These are phyloP conservation scores for Agonopterix subpropinquella DNA, from an alignment of 2,888 invertebrate species.

Conservation along the genomic window DNA sequence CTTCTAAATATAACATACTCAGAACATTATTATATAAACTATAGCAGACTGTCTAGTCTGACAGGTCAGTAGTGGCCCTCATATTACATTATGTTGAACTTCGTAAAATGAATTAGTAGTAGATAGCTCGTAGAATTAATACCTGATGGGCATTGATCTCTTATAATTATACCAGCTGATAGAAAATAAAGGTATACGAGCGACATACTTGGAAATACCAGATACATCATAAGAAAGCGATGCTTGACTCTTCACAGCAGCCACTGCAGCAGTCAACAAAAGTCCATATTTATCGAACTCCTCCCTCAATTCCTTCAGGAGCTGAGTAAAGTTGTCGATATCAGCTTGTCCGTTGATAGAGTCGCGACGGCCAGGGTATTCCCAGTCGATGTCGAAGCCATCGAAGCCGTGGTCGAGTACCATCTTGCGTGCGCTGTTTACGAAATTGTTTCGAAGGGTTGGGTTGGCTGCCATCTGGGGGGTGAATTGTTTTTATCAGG, in stretches of 20 bases:
- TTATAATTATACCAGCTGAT: too few relatives aligned
- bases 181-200: conserved; percentile 41
- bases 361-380: conserved; percentile 78
- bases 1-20: too few relatives aligned
- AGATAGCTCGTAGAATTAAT: too few relatives aligned
- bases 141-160: too few relatives aligned
- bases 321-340: conserved; percentile 61
- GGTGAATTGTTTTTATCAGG: too few relatives aligned
- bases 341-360: conserved; percentile 55
- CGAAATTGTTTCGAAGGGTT: conserved; percentile 65
- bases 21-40: too few relatives aligned
- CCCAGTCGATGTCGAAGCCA: conserved; percentile 85
- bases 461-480: conserved; percentile 56
- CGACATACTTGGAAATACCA: conserved; percentile 64
- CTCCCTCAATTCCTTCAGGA: conserved; percentile 73
- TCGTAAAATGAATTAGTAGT: too few relatives aligned
- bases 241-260: conserved; percentile 63
- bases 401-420: conserved; percentile 77
- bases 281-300: conserved; percentile 70
- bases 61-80: too few relatives aligned
- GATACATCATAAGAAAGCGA: conserved; percentile 77
- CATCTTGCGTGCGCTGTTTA: conserved; percentile 71
- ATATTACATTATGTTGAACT: too few relatives aligned
- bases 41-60: too few relatives aligned
- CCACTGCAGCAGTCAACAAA: conserved; percentile 76